Base-by-base conservation (phyloP, 2,797 vertebrate genomes). In the Stomatorhinus walkeri region DNA sequence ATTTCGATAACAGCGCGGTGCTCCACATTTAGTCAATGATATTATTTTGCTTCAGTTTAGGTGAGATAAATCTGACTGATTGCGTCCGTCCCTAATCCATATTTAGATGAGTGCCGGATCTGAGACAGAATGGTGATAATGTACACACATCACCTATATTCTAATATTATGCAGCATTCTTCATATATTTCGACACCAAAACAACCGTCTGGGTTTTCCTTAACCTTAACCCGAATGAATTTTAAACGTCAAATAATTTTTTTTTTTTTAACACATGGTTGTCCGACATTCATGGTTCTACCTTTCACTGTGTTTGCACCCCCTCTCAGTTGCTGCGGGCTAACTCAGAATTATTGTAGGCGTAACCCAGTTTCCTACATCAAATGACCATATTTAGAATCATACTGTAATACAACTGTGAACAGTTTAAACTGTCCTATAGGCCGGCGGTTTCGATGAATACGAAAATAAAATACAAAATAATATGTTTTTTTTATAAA, bases 311-410 rank as follows among this genome's bases (percentile, higher is more conserved):
- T 4, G 7, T 49, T 83, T 85, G 83, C 43, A 85, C 43, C 43
- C 48, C 43, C 49, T 12, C 83, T 24, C 40, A 16, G 43, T 85
- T 85, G 49, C 83, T 51, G 83, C 83, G 22, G 83, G 48, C 83
- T 51, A 51, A 24, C 83, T 85, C 24, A 6, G n/a, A 85, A 85
- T 49, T 28, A 85, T 49, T 85, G 83, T 49, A 85, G 49, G 49
- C 49, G 83, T 79, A 79, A 79, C 72, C 72, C 72, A 79, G 40
- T 79, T 79, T 48, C 32, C 49, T 85, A 85, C 83, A 85, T 85
- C 49, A 49, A 85, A 85, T 85, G 22, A 49, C 49, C 43, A 85
- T 85, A 85, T 85, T 85, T 85, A 32, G 83, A 49, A 85, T n/a
- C 36, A 79, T 79, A 79, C 72, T 79, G 72, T 79, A 79, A 79